Evolutionary conservation across 2,113 vertebrate genomes (phyloP), one percentile per base, ranked within the genome.

Genomic region (Phrynocephalus versicolor): DNA sequence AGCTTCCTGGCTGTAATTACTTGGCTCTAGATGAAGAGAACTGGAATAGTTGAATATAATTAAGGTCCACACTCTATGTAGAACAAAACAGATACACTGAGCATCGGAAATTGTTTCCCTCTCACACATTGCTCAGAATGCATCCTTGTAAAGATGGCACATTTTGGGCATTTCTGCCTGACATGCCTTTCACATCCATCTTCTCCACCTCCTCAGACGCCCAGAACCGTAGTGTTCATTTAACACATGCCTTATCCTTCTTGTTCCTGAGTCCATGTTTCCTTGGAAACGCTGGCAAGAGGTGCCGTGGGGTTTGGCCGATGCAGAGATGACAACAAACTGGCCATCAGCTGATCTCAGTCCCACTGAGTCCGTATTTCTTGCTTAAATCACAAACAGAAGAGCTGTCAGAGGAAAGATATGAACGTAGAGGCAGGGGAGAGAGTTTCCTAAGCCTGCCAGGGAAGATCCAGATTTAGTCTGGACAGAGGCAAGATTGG

Each of bases 231-330:
- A 77, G 85, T 81, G 88, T 85, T 89, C 74, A 86, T 88, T 89
- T 87, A 92, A 93, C 90, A 90, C 88, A 81, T 88, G 89, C 90
- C n/a, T 84, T 91, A 91, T 92, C 25, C 6, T 27, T 15, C 55
- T 35, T 78, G 89, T 88, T 89, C 89, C 65, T 25, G 71, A 69
- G 81, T 89, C 81, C 91, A 93, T 92, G 94, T 94, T 94, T 93
- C 94, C 94, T 93, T 92, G 94, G 94, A 93, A 94, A 94, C 93
- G 85, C 81, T 85, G 92, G 94, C 91, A 93, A 92, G 92, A 85
- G 91, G 92, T 89, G 92, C 89, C 89, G 72, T 92, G 90, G 91
- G 91, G 81, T 92, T 93, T 89, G 83, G 92, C 91, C 90, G 92
- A 93, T 89, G 90, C 0, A 88, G 90, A 91, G 90, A 95, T 95